Evolutionary conservation across 2,888 invertebrate species (phyloP).

Genomic region (Eudasyphora cyanicolor): DNA sequence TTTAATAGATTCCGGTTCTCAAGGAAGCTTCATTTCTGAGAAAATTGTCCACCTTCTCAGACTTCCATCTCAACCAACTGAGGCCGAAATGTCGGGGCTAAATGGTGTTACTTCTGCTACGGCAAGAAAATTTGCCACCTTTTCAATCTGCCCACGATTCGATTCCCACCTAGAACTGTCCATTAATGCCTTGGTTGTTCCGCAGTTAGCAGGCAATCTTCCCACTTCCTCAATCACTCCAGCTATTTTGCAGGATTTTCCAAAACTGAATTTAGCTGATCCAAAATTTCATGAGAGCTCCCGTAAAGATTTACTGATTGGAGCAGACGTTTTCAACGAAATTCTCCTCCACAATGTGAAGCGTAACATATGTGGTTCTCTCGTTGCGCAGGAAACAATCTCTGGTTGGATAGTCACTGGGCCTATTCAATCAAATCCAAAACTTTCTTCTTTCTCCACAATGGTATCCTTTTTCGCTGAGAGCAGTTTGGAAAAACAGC

Average conservation of each 20-base stretch:
- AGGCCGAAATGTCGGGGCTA: not conserved
- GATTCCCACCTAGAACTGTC: not conserved
- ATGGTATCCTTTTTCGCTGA: not conserved
- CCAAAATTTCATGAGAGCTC: not conserved
- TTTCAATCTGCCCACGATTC: not conserved
- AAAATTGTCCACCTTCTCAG: not conserved
- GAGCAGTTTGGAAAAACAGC: not conserved
- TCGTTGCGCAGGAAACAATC: not conserved
- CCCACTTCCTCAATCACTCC: not conserved
- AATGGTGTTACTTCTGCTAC: not conserved
- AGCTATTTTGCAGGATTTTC: not conserved
- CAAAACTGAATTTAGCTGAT: not conserved
- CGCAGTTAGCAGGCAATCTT: not conserved
- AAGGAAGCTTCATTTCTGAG: conserved; percentile 10
- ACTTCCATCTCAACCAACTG: not conserved
- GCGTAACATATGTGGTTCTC: not conserved
- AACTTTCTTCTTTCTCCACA: not conserved
- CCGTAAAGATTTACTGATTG: not conserved
- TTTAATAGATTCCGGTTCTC: not conserved
- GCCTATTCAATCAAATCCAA: not conserved
- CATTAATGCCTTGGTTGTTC: not conserved
- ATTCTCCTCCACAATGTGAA: not conserved
- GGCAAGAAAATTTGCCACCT: not conserved
- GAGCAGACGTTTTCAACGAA: not conserved
- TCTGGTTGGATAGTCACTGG: conserved; percentile 2